Evolutionary conservation across 2,113 vertebrate species (phyloP).

Genomic region (Trogon surrucura): DNA sequence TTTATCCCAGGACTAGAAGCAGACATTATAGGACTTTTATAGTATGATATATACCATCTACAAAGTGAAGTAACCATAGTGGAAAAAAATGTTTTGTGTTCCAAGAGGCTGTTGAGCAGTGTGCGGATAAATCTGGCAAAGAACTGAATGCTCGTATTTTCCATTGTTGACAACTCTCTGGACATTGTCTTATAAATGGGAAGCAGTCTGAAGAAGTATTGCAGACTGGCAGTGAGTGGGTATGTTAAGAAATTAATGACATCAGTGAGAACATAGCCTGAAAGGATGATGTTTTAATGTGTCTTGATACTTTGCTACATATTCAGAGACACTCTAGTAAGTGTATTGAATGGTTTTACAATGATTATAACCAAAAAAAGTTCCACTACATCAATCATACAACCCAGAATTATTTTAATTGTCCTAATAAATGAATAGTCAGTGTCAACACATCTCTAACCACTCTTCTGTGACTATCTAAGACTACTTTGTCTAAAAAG

Average conservation of each 20-base stretch:
- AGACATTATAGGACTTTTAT: background rate
- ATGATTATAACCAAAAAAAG: background rate
- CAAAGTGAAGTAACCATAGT: background rate
- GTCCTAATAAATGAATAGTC: background rate
- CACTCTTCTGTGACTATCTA: background rate
- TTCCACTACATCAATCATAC: background rate
- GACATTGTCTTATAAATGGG: background rate
- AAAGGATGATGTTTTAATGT: background rate
- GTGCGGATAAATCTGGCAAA: background rate
- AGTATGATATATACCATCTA: background rate
- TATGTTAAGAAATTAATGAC: background rate
- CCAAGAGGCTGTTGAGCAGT: background rate
- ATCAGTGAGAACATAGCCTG: background rate
- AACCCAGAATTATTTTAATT: background rate
- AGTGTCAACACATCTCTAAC: background rate
- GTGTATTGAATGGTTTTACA: background rate
- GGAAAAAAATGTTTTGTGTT: background rate
- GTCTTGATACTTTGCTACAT: background rate
- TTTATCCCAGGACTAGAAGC: background rate
- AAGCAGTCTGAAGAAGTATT: constrained; percentile 11
- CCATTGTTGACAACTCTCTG: constrained; percentile 20
- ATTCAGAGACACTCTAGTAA: background rate
- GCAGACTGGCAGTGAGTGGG: background rate
- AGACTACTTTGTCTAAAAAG: background rate
- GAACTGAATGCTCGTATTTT: constrained; percentile 7